Percentiles rank a stretch among this genome's conserved stretches.
phyloP scores from a whole-genome alignment of 2,888 invertebrate genomes.

The Epinotia bilunana region DNA sequence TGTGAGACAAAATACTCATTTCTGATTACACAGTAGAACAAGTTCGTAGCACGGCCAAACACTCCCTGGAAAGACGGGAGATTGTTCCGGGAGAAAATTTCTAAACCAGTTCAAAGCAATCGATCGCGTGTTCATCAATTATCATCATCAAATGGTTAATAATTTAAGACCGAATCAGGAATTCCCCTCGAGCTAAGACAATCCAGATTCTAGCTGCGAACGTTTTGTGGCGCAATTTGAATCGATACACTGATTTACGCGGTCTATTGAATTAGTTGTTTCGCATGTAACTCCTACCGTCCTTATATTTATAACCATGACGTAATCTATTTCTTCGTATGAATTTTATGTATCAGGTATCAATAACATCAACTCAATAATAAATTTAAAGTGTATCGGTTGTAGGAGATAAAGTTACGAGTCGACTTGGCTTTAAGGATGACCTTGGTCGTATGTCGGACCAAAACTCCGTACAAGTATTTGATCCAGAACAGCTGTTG shows the following conservation, averaged over 20 bases:
- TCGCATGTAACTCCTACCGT: slow-evolving; percentile 13
- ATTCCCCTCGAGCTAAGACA: slow-evolving; percentile 30
- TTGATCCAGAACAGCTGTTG: slow-evolving; percentile 70
- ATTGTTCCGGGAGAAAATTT: slow-evolving; percentile 17
- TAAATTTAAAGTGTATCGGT: slow-evolving; percentile 25
- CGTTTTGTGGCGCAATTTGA: slow-evolving; percentile 9
- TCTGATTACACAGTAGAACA: background rate
- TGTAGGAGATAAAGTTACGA: slow-evolving; percentile 29
- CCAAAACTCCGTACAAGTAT: slow-evolving; percentile 64
- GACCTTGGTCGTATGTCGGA: slow-evolving; percentile 71
- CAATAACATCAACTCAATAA: slow-evolving; percentile 19
- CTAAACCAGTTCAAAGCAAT: slow-evolving; percentile 25
- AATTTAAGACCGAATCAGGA: slow-evolving; percentile 21
- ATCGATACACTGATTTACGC: slow-evolving; percentile 6
- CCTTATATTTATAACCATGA: slow-evolving; percentile 26
- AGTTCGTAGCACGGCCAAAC: background rate
- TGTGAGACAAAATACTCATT: background rate
- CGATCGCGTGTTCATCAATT: slow-evolving; percentile 25
- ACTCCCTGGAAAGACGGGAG: slow-evolving; percentile 10
- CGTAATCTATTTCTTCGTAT: slow-evolving; percentile 27
- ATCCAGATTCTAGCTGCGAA: slow-evolving; percentile 6
- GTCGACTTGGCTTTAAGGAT: slow-evolving; percentile 41
- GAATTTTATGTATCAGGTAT: slow-evolving; percentile 18
- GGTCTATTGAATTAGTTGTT: slow-evolving; percentile 13
- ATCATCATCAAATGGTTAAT: slow-evolving; percentile 21